These are phyloP conservation scores for Epicauta chinensis DNA, from an alignment of 1,140 invertebrate species.

Conservation along the genomic window DNA sequence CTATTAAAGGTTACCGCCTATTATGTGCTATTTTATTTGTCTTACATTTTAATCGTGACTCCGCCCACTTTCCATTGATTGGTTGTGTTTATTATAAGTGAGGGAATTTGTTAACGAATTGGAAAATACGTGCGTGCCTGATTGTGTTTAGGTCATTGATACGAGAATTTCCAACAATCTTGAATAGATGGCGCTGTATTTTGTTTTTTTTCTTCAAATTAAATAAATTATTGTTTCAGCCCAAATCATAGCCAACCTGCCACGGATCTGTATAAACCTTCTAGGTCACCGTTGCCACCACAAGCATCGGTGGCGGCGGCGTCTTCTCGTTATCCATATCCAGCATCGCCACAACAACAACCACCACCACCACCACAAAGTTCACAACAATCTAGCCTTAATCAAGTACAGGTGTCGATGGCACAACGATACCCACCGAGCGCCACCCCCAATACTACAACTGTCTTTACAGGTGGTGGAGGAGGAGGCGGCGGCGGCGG, in stretches of 20 bases:
- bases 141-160: too few species aligned
- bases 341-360: slow-evolving; percentile 24
- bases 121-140: too few species aligned
- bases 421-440: slow-evolving; percentile 20
- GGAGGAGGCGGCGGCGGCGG: background rate
- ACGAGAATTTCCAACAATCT: too few species aligned
- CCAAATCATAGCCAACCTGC: slow-evolving; percentile 32
- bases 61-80: too few species aligned
- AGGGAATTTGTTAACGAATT: too few species aligned
- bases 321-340: slow-evolving; percentile 26
- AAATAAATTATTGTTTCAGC: slow-evolving; percentile 38
- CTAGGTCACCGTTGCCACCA: slow-evolving; percentile 32
- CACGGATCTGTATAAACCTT: slow-evolving; percentile 39
- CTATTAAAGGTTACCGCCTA: too few species aligned
- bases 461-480: slow-evolving; percentile 4
- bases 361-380: background rate
- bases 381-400: slow-evolving; percentile 18
- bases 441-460: slow-evolving; percentile 9
- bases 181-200: background rate
- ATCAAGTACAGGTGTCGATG: slow-evolving; percentile 24
- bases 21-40: too few species aligned
- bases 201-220: slow-evolving; percentile 16
- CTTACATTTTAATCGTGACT: too few species aligned
- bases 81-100: too few species aligned
- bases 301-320: slow-evolving; percentile 18